Percentiles rank a stretch among this genome's conserved stretches.
Evolutionary conservation across 2,888 invertebrate species (phyloP).

Genomic region (Pogonocherus hispidulus): DNA sequence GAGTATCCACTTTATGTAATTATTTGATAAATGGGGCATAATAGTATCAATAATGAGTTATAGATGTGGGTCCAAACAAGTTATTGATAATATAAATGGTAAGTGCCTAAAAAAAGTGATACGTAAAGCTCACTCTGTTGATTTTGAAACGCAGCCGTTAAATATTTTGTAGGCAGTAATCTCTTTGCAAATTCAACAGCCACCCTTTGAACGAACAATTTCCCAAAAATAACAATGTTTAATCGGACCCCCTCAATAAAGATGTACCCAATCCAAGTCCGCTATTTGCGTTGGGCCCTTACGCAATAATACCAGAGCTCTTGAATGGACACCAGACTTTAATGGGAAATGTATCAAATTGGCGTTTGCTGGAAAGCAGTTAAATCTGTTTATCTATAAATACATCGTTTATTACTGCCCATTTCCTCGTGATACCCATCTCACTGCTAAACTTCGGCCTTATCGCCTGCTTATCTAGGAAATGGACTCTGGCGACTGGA

Average conservation of each 20-base stretch:
- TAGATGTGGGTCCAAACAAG: too few relatives aligned
- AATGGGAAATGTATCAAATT: constrained; percentile 16
- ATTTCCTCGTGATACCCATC: constrained; percentile 43
- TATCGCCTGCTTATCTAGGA: constrained; percentile 42
- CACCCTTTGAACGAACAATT: too few relatives aligned
- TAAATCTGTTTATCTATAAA: constrained; percentile 40
- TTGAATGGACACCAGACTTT: background rate
- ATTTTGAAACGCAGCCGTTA: too few relatives aligned
- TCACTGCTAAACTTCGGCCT: constrained; percentile 38
- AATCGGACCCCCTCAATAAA: background rate
- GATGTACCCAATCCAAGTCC: background rate
- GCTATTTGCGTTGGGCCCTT: background rate
- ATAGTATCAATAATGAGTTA: too few relatives aligned
- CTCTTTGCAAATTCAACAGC: too few relatives aligned
- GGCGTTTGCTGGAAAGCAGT: constrained; percentile 17
- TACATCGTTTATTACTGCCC: constrained; percentile 41
- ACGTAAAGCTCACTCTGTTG: too few relatives aligned
- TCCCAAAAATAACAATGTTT: background rate
- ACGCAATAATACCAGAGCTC: background rate
- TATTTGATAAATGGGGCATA: too few relatives aligned
- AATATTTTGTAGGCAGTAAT: too few relatives aligned
- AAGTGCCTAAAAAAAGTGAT: too few relatives aligned
- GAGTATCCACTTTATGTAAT: too few relatives aligned
- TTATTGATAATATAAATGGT: too few relatives aligned
- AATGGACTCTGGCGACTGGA: constrained; percentile 43